Percentiles rank a stretch among this genome's conserved stretches.
Conservation (phyloP, 2,888 invertebrate species). For the Sphaerophoria taeniata region DNA sequence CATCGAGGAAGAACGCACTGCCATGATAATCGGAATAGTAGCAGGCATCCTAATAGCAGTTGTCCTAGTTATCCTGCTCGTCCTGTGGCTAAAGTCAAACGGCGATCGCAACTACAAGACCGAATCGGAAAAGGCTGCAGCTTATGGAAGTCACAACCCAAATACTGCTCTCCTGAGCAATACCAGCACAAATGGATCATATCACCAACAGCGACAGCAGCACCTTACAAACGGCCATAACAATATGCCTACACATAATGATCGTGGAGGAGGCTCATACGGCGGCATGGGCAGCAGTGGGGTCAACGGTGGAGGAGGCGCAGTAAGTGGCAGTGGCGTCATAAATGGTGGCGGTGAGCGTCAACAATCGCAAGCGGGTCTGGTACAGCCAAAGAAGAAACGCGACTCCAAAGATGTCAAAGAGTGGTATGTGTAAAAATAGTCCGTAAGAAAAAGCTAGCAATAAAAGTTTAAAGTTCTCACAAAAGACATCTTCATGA, state of each 20-base stretch:
- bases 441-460: conserved; percentile 44
- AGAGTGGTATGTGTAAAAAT: conserved; percentile 96
- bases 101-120: conserved; percentile 96
- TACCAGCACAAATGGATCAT: conserved; percentile 84
- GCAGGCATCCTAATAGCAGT: conserved; percentile 95
- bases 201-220: conserved; percentile 82
- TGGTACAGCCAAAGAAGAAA: conserved; percentile 86
- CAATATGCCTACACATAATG: conserved; percentile 73
- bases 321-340: conserved; percentile 74
- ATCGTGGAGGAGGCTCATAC: conserved; percentile 69
- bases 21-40: conserved; percentile 93
- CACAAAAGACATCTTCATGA: conserved; percentile 13
- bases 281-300: conserved; percentile 79
- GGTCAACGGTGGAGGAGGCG: conserved; percentile 76
- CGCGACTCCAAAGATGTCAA: conserved; percentile 94
- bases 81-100: conserved; percentile 93
- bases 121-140: conserved; percentile 90
- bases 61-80: conserved; percentile 93
- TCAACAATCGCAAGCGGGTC: conserved; percentile 81
- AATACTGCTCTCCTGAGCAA: conserved; percentile 90
- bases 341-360: conserved; percentile 82
- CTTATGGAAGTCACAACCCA: conserved; percentile 88
- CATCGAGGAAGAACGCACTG: conserved; percentile 89
- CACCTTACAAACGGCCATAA: conserved; percentile 78
- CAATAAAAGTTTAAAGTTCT: conserved; percentile 39